phyloP scores from a whole-genome alignment of 2,888 invertebrate genomes.

The Brachyptera putata region DNA sequence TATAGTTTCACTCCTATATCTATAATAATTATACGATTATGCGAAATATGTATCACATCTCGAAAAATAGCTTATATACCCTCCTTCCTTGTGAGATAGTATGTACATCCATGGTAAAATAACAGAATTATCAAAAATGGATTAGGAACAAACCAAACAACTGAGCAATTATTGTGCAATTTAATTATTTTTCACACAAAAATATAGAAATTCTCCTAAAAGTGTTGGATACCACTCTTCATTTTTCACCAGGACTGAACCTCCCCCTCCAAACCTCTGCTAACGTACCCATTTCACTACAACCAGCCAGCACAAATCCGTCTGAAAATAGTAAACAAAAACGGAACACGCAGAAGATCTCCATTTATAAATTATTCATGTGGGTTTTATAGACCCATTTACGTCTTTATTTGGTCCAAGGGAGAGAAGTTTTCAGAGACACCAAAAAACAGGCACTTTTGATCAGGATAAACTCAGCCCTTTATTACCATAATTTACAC shows the following conservation, averaged over 20 bases:
- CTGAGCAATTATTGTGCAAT: no score
- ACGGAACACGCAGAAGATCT: constrained; percentile 13
- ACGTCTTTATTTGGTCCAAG: constrained; percentile 16
- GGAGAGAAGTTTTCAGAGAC: constrained; percentile 1
- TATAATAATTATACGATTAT: no score
- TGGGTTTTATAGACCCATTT: constrained; percentile 5
- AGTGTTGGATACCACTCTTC: not conserved
- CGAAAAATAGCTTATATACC: no score
- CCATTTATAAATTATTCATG: constrained; percentile 18
- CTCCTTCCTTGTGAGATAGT: no score
- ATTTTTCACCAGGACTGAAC: not conserved
- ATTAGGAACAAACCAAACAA: no score
- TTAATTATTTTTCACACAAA: no score
- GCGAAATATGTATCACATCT: no score
- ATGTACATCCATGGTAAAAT: no score
- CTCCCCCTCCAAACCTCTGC: not conserved
- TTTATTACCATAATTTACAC: constrained; percentile 10
- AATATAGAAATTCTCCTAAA: no score
- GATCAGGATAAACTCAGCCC: constrained; percentile 11
- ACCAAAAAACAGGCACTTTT: constrained; percentile 15
- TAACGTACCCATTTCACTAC: constrained; percentile 3
- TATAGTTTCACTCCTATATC: no score
- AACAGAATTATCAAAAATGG: no score
- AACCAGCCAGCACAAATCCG: not conserved
- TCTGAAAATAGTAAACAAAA: constrained; percentile 14